Base-by-base conservation (phyloP, 92 coral and sea anemone genomes). In the Galaxea fascicularis region DNA sequence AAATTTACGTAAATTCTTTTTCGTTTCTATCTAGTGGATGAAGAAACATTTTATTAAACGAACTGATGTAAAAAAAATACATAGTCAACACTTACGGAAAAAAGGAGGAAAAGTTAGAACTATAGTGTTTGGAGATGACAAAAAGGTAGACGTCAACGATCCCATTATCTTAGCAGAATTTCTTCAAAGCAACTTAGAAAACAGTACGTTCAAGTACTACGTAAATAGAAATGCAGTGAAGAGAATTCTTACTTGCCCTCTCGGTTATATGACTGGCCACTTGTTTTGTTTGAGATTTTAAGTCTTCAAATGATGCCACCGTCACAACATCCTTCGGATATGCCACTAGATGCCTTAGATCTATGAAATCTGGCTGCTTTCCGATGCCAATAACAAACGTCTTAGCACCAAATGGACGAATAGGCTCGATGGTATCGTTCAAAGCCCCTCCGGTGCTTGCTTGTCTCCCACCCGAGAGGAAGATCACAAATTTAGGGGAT, bases 361-460 rank as follows among this genome's bases (percentile, higher is more conserved):
- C 65, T 64, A 83, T 82, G 17, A 59, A 39, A 52, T 94, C 91
- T 28, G 90, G 12, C 27, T 84, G 67, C 51, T 65, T 72, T 30
- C 98, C 93, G 65, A 92, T 66, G 30, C 89, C 91, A 53, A 94
- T 41, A 22, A 94, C 91, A 87, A 86, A 87, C 73, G 86, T 65
- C 63, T 77, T 64, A 44, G 88, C 91, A 15, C 95, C 95, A 35
- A 83, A 65, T 22, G 59, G 56, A 24, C 92, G 80, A 71, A 92
- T 64, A 21, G 62, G 47, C 58, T 80, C 77, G 13, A 89, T 79
- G n/a, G 73, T 80, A 20, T 87, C 92, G 17, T 64, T 74, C 8
- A 90, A 67, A 26, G 85, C 65, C 47, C 29, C 78, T 35, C 73
- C 81, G 28, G 60, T 60, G 52, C 82, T 76, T 14, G 73, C 67